Evolutionary conservation across 2,113 vertebrate genomes (phyloP), one percentile per base, ranked within the genome.

Genomic region (Nesogale talazaci): DNA sequence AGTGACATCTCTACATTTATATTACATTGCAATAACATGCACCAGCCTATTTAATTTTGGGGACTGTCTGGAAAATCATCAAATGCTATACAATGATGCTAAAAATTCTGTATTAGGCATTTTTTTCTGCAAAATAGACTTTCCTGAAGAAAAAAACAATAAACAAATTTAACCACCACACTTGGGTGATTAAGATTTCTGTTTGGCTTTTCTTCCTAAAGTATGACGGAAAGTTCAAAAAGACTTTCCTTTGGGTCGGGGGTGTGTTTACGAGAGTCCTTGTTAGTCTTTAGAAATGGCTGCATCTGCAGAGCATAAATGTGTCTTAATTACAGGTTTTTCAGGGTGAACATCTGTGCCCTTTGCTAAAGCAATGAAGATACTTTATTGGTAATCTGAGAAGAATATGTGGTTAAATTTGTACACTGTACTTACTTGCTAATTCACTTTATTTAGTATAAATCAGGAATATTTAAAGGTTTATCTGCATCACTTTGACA

Each of bases 321-420:
- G 91, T 96, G 46, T 83, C 95, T 95, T 96, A 95, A 96, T 97
- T 96, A 96, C 79, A 96, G 92, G 92, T 95, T 94, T 95, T 95
- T 96, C 86, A 95, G 94, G 91, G 96, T 96, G 96, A 96, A 96
- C 96, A 96, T 97, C 96, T 97, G 94, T 95, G 95, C 94, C 96
- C 96, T 95, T 96, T 95, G 69, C 84, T 92, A 74, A 27, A 93
- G 91, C 89, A 93, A 87, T 82, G 52, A 81, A 96, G 89, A 92
- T 83, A 93, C 81, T 94, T 94, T 80, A 61, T 75, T 76, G 36
- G 92, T 95, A 92, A 96, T 94, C 88, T 93, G 75, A 94, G 94
- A 95, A 94, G 83, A 84, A 63, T 82, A 59, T 36, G 94, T 87
- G 65, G 92, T 95, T 97, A 95, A 96, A 94, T 94, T 88, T 91